These are phyloP conservation scores for Morpho achilles DNA, from an alignment of 2,888 invertebrate species.

Conservation along the genomic window DNA sequence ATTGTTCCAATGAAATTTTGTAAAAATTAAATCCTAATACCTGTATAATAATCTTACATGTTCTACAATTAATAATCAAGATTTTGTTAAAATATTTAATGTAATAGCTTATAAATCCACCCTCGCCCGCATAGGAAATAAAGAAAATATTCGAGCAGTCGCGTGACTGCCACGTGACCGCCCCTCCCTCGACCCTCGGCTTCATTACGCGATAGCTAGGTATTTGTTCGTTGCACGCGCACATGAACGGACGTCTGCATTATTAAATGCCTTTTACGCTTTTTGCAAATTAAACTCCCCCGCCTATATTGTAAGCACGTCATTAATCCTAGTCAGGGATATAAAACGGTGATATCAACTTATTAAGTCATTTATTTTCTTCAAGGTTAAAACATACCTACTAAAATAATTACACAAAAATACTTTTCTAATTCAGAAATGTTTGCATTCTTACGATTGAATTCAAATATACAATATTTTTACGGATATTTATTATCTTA, in stretches of 20 bases:
- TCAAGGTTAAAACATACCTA: too few relatives aligned
- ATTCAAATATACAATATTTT: too few relatives aligned
- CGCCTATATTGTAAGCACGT: constrained; percentile 45
- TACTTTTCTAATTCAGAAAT: too few relatives aligned
- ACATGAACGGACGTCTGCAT: constrained; percentile 73
- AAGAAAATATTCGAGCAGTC: constrained; percentile 62
- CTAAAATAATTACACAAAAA: too few relatives aligned
- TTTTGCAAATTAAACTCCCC: constrained; percentile 69
- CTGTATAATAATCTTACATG: not conserved
- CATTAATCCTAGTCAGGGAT: constrained; percentile 53
- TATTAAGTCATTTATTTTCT: not conserved
- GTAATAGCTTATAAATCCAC: constrained; percentile 44
- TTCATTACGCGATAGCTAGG: constrained; percentile 73
- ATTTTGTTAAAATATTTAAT: constrained; percentile 48
- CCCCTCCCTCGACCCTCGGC: constrained; percentile 41
- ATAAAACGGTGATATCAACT: constrained; percentile 33
- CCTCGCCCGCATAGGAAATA: constrained; percentile 39
- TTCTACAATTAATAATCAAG: constrained; percentile 24
- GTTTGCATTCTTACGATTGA: too few relatives aligned
- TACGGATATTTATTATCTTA: too few relatives aligned
- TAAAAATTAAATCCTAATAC: not conserved
- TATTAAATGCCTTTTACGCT: constrained; percentile 79
- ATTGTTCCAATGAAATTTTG: not conserved
- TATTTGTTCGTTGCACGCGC: constrained; percentile 67
- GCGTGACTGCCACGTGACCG: constrained; percentile 68